Evolutionary conservation across 2,888 invertebrate species (phyloP).

Genomic region (Quadroppia sp.): DNA sequence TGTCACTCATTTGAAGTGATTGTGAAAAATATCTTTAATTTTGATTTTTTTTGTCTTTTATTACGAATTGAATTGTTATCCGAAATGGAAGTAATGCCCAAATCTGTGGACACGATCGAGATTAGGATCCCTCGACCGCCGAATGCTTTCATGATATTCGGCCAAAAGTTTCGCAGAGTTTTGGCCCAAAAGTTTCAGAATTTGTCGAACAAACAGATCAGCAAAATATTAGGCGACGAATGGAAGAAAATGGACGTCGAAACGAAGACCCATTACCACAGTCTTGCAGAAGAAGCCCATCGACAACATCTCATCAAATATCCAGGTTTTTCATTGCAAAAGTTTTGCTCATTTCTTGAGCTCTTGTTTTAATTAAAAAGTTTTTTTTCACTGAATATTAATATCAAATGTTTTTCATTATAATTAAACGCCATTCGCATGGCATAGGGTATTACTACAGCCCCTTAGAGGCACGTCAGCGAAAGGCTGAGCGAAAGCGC

Average conservation of each 20-base stretch:
- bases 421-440: too few relatives aligned
- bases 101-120: background rate
- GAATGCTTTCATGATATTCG: constrained; percentile 64
- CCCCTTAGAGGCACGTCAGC: constrained; percentile 43
- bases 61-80: constrained; percentile 62
- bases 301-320: constrained; percentile 62
- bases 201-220: constrained; percentile 63
- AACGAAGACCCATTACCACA: constrained; percentile 53
- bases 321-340: constrained; percentile 52
- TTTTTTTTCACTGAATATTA: background rate
- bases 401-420: too few relatives aligned
- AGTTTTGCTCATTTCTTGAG: too few relatives aligned
- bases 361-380: background rate
- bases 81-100: constrained; percentile 48
- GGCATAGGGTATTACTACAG: constrained; percentile 44
- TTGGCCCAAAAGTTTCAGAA: constrained; percentile 59
- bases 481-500: constrained; percentile 41
- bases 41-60: too few relatives aligned
- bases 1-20: too few relatives aligned
- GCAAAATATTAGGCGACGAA: constrained; percentile 59
- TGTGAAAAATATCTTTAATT: too few relatives aligned
- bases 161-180: constrained; percentile 60
- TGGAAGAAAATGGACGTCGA: constrained; percentile 60
- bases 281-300: constrained; percentile 48
- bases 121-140: constrained; percentile 59